Base-by-base conservation (phyloP, 2,797 vertebrate species). In the Takifugu rubripes region DNA sequence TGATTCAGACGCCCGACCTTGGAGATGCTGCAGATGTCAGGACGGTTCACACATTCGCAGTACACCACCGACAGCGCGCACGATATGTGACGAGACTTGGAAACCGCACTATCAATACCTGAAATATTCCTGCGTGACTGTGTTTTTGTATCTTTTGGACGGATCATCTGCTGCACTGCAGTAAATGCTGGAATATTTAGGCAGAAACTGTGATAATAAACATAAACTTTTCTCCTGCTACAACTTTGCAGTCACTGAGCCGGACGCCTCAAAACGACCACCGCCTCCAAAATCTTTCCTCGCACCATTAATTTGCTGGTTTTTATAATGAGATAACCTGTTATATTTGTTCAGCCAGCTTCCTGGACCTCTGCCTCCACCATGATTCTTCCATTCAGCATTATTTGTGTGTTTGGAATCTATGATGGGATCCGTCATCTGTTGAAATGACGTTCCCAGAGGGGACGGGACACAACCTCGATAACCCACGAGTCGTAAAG, bases 21-120 rank as follows among this genome's bases (percentile, higher is more conserved):
- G 84, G 75, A 83, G 77, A 77, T 74, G 82, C 76, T 67, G 68
- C 49, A 65, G 82, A 83, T 83, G 86, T 80, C 86, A 75, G 68
- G 53, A 69, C 63, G 71, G 74, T 75, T 84, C 69, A 15, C 51
- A 55, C 75, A 89, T 88, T 87, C 86, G 74, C 67, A 70, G 50
- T 58, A 70, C 63, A 79, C 45, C 59, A 12, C 76, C 70, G 66
- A 69, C 77, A 65, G 67, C 70, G 77, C 82, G 84, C 75, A 75
- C 63, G 66, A 79, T 84, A 75, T 89, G 81, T 84, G 86, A 87
- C 78, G 79, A 75, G 84, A 89, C 84, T 88, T 53, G 56, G 47
- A 51, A 79, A 84, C 11, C 70, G 70, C 68, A 72, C 73, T 79
- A 85, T 85, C 85, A 75, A 83, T 84, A 86, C 72, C 77, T 84